Base-by-base conservation (phyloP, 2,797 vertebrate genomes). In the Gambusia yucatana region DNA sequence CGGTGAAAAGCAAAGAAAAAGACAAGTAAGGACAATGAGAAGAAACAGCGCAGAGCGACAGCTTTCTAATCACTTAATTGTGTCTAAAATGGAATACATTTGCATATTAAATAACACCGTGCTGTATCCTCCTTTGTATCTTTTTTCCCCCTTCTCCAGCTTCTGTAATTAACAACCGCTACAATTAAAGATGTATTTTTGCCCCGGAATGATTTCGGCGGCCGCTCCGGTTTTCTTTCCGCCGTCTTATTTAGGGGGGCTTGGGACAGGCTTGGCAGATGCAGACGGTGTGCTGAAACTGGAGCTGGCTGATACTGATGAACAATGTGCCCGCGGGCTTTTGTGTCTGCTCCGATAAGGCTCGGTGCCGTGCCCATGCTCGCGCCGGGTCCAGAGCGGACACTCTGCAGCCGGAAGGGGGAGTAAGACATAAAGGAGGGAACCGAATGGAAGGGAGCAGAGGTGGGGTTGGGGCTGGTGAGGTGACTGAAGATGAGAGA, bases 31-130 rank as follows among this genome's bases (percentile, higher is more conserved):
- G 96, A 95, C 83, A 95, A 95, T 83, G 88, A 94, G 96, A 96
- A 87, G 95, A 95, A 93, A 93, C 86, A 82, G 88, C 89, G 84
- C 82, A 89, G 94, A 96, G 94, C 93, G 90, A 96, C 96, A 95
- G 94, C 89, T 96, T 96, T 97, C 96, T 97, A 96, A 98, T 96
- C 95, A 96, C 96, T 97, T 97, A 96, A 97, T 97, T 97, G 96
- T 96, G 96, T 97, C 94, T 90, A 96, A 96, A 97, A 96, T 81
- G 84, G 96, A 97, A 97, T 96, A 91, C 52, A 98, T 98, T 97
- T 97, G 95, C 96, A 98, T 97, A 96, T 94, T 96, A 95, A 96
- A 97, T 96, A 90, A 94, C 39, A 88, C 95, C 89, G 93, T 75
- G 88, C 84, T 89, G 91, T 95, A 94, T 89, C 84, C 87, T 91